Conservation (phyloP, 2,113 vertebrate genomes). For the Felis catus region DNA sequence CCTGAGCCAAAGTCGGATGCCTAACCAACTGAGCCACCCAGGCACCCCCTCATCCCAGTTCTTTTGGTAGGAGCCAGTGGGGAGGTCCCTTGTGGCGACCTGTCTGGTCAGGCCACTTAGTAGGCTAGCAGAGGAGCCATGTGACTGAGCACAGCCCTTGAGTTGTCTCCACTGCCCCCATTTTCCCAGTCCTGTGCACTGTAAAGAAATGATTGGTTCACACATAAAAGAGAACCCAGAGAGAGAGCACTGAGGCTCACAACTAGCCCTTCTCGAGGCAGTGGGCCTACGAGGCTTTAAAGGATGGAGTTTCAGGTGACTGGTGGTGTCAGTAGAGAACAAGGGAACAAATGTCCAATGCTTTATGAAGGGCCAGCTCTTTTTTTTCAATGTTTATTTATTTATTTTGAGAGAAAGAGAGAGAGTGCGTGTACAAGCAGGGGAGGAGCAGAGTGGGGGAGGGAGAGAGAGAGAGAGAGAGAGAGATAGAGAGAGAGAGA, state of each 20-base stretch:
- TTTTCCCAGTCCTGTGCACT: neutral
- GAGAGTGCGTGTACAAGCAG: too few species aligned
- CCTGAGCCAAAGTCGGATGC: too few species aligned
- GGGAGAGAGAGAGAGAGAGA: too few species aligned
- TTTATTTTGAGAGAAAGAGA: too few species aligned
- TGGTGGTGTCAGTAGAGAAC: neutral
- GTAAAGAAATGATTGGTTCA: neutral
- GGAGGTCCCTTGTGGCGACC: neutral
- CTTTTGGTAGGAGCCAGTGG: neutral
- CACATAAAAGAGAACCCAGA: neutral
- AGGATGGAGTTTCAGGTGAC: neutral
- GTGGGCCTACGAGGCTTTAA: neutral
- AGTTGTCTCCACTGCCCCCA: neutral
- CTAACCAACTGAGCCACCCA: too few species aligned
- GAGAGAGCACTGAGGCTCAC: neutral
- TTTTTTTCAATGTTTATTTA: neutral
- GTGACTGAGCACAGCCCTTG: neutral
- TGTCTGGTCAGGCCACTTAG: neutral
- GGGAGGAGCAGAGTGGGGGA: too few species aligned
- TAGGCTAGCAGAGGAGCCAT: neutral
- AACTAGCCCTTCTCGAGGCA: neutral
- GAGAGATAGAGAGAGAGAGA: too few species aligned
- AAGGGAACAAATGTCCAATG: conserved; percentile 24
- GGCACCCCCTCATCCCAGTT: neutral
- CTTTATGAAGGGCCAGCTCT: neutral